Conservation (phyloP, 2,113 vertebrate genomes). For the Chaetops frenatus region DNA sequence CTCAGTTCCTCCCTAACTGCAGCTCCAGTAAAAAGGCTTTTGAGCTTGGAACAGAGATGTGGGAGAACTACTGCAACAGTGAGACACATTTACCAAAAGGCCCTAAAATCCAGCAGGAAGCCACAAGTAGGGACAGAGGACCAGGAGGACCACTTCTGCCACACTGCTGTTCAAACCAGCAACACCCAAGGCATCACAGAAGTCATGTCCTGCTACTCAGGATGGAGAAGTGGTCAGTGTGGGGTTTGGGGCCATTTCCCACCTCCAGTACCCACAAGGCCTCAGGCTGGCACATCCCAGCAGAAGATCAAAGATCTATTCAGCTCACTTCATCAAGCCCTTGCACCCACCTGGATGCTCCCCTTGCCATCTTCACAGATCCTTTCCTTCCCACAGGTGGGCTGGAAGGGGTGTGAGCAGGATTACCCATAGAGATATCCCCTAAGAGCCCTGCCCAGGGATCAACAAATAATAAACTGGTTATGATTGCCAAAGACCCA, state of each 20-base stretch:
- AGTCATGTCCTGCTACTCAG: accelerated
- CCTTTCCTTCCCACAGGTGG: neutral
- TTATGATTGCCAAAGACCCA: neutral
- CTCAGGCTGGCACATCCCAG: neutral
- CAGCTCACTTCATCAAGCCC: neutral
- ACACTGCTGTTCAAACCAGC: neutral
- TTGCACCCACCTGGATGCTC: neutral
- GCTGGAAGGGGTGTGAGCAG: neutral
- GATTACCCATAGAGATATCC: neutral
- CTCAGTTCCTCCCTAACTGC: neutral
- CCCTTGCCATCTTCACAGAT: neutral
- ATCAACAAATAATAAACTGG: neutral
- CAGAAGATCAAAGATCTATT: neutral
- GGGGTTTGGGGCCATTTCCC: neutral
- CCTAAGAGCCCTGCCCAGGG: neutral
- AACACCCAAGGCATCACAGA: neutral
- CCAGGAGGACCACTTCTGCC: neutral
- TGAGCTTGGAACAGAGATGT: neutral
- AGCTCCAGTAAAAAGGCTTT: neutral
- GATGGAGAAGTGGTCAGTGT: neutral
- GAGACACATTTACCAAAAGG: neutral
- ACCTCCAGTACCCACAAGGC: neutral
- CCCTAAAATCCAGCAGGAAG: neutral
- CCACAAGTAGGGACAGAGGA: neutral
- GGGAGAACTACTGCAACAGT: neutral